A percentile compares a stretch with the other conserved stretches of the same genome.
These are phyloP conservation scores for Cryptotis parvus DNA, from an alignment of 2,113 vertebrate species.

Conservation along the genomic window DNA sequence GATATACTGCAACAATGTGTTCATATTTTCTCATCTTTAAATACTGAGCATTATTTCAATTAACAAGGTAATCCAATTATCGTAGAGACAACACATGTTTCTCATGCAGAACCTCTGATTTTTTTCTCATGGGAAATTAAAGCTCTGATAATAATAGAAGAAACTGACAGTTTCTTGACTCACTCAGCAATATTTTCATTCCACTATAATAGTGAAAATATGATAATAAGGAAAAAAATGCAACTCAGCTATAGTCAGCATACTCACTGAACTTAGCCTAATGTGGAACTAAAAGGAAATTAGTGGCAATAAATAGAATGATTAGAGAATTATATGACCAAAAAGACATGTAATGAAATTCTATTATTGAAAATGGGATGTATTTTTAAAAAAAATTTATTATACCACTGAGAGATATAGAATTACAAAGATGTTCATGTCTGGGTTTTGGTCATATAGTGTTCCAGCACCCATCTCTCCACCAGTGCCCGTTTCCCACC, in stretches of 20 bases:
- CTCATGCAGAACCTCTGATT: neutral
- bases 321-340: neutral
- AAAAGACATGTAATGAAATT: neutral
- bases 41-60: neutral
- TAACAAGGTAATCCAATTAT: neutral
- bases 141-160: neutral
- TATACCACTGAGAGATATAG: too few species aligned
- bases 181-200: slow-evolving; percentile 7
- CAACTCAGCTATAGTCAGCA: neutral
- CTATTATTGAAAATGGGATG: neutral
- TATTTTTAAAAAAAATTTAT: too few species aligned
- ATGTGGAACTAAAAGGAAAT: neutral
- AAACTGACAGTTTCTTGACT: neutral
- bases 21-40: neutral
- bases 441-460: too few species aligned
- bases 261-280: neutral
- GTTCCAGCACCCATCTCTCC: too few species aligned
- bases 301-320: too few species aligned
- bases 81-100: neutral
- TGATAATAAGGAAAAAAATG: slow-evolving; percentile 1
- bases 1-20: too few species aligned
- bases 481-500: too few species aligned
- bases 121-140: neutral
- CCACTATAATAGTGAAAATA: neutral
- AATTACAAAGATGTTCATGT: too few species aligned